Conservation (phyloP, 1,140 invertebrate genomes). For the Amyelois transitella region DNA sequence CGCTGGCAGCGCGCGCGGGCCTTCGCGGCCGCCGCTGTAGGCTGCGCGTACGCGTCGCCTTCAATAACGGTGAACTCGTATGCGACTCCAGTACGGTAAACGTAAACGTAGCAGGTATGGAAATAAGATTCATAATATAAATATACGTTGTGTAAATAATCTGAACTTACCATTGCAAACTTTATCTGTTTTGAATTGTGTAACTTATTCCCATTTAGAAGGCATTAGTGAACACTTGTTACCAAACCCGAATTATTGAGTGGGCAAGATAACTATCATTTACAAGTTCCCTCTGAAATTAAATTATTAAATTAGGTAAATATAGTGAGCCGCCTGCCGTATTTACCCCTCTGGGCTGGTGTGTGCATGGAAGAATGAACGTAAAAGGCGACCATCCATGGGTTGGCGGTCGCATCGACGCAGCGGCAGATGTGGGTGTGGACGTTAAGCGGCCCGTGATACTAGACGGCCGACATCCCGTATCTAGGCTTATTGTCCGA, state of each 20-base stretch:
- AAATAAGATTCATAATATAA: slow-evolving; percentile 4
- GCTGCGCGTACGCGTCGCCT: slow-evolving; percentile 1
- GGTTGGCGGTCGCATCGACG: slow-evolving; percentile 2
- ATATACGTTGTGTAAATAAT: background rate
- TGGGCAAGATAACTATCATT: slow-evolving; percentile 29
- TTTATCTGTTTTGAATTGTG: slow-evolving; percentile 10
- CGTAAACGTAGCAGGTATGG: background rate
- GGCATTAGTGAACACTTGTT: slow-evolving; percentile 9
- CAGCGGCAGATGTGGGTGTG: background rate
- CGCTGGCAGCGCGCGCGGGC: slow-evolving; percentile 3
- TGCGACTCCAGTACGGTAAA: background rate
- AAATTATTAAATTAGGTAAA: slow-evolving; percentile 13
- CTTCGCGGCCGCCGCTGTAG: background rate
- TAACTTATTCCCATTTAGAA: slow-evolving; percentile 3
- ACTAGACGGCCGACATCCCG: background rate
- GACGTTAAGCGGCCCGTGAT: slow-evolving; percentile 1
- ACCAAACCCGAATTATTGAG: slow-evolving; percentile 22
- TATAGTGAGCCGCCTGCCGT: slow-evolving; percentile 12
- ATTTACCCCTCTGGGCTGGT: slow-evolving; percentile 22
- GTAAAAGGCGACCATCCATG: too few species aligned
- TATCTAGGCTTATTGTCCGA: background rate
- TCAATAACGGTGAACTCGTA: background rate
- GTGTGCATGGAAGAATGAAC: slow-evolving; percentile 13
- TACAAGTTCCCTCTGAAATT: slow-evolving; percentile 17
- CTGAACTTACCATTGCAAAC: slow-evolving; percentile 17